Evolutionary conservation across 2,113 vertebrate species (phyloP).

Genomic region (Cebidichthys violaceus): DNA sequence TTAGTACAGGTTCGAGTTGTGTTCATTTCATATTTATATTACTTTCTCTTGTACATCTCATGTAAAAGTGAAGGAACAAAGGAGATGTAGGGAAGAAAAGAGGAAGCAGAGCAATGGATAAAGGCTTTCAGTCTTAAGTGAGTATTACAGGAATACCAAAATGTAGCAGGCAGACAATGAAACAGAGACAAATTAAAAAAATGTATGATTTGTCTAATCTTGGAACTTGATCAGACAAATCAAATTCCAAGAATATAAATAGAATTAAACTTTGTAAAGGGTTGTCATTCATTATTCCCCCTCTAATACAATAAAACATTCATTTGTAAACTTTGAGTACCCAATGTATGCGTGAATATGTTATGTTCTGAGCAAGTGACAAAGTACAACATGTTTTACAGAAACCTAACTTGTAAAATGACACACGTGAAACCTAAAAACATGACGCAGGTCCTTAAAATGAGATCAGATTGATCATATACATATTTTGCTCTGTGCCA

Average conservation of each 20-base stretch:
- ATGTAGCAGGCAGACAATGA: not conserved
- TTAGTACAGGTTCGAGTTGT: conserved; percentile 22
- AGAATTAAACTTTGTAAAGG: not conserved
- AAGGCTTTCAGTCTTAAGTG: not conserved
- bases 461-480: not conserved
- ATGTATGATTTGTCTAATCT: too few species aligned
- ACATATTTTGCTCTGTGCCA: not conserved
- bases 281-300: not conserved
- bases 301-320: not conserved
- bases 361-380: too few species aligned
- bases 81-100: conserved; percentile 8
- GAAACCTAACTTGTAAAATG: too few species aligned
- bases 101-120: not conserved
- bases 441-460: too few species aligned
- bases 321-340: not conserved
- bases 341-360: too few species aligned
- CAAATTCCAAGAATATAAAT: not conserved
- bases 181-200: not conserved
- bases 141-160: not conserved
- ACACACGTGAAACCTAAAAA: too few species aligned
- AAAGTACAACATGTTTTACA: too few species aligned
- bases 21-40: conserved; percentile 33
- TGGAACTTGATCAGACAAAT: not conserved
- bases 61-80: conserved; percentile 6
- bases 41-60: not conserved